Base-by-base conservation (phyloP, 2,888 invertebrate species). In the Lydus trimaculatus region DNA sequence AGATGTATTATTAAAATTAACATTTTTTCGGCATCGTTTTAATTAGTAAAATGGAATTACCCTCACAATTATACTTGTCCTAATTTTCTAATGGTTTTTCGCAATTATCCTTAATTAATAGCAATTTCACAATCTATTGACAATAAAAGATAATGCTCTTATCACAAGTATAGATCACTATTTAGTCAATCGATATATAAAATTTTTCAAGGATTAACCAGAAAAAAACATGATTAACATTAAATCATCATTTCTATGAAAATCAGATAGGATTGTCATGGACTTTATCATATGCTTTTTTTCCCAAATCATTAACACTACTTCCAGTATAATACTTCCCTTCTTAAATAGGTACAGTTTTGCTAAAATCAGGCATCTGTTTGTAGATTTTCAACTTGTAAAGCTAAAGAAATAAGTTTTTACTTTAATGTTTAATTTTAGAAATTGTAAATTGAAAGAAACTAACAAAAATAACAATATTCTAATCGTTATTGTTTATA, bases 41-140 rank as follows among this genome's bases (percentile, higher is more conserved):
- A 23, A 23, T 52, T 23, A 52, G 11, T 1, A 11, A 23, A 52
- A 52, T 23, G 13, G 11, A 9, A 52, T 52, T 23, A 20, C 5
- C 9, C n/a, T n/a, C 5, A 43, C 6, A 39, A 2, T 17, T 8
- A 39, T 11, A 63, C 72, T 73, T 69, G 63, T 65, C 72, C 75
- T 67, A 61, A 66, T 69, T 69, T 66, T 68, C 71, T n/a, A 72
- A 73, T 64, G 70, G 70, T 75, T 71, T 36, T 31, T 17, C 48
- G n/a, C 43, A 43, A 43, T 43, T 43, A n/a, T 7, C n/a, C 8
- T n/a, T n/a, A 39, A 9, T 52, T 20, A 23, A 52, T 23, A 52
- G 11, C 20, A 9, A 20, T 52, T 52, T 5, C 23, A 52, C 23
- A 23, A 17, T 17, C 3, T n/a, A 17, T 17, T 17, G 52, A 23